Conservation (phyloP, 2,888 invertebrate genomes). For the Euproctis similis region DNA sequence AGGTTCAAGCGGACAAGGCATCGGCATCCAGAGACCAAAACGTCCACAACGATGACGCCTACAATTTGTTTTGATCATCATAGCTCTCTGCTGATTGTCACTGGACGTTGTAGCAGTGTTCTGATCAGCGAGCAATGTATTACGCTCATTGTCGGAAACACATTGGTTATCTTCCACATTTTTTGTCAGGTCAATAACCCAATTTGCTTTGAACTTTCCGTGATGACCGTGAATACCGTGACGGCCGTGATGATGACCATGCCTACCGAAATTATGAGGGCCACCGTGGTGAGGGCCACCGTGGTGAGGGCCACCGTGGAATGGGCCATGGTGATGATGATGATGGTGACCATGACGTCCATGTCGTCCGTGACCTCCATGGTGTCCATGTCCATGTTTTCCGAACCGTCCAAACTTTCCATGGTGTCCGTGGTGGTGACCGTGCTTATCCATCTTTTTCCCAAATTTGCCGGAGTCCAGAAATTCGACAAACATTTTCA, state of each 20-base stretch:
- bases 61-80: conserved; percentile 6
- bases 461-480: conserved; percentile 17
- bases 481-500: conserved; percentile 26
- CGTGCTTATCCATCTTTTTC: conserved; percentile 5
- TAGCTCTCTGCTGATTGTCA: conserved; percentile 3
- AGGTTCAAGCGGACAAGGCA: neutral
- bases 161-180: conserved; percentile 10
- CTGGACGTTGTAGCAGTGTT: conserved; percentile 3
- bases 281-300: neutral
- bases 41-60: conserved; percentile 11
- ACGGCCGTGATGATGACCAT: conserved; percentile 11
- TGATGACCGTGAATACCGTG: conserved; percentile 10
- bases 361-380: conserved; percentile 5
- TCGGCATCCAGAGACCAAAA: conserved; percentile 5
- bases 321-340: conserved; percentile 2
- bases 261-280: conserved; percentile 2
- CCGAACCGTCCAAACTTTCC: conserved; percentile 12
- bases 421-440: conserved; percentile 8
- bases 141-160: conserved; percentile 7
- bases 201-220: conserved; percentile 17
- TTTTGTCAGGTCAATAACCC: conserved; percentile 16
- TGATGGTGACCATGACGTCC: conserved; percentile 9
- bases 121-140: conserved; percentile 12
- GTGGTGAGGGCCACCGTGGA: neutral
- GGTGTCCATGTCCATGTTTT: conserved; percentile 14